These are phyloP conservation scores for Tricholauxania praeusta DNA, from an alignment of 2,888 invertebrate species.

Conservation along the genomic window DNA sequence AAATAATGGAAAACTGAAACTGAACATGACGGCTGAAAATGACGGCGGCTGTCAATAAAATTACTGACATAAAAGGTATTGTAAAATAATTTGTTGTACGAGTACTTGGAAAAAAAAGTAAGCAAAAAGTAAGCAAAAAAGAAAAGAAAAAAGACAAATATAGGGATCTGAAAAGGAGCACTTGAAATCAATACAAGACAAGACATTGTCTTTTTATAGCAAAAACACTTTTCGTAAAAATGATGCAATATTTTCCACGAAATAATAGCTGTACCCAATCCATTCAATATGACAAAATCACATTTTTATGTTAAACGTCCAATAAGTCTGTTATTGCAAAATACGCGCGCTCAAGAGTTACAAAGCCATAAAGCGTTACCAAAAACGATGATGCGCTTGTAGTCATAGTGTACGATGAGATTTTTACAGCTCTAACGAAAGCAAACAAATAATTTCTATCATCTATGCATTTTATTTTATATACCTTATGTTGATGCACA, in stretches of 20 bases:
- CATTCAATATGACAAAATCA: too few species aligned
- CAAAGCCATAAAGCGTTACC: constrained; percentile 20
- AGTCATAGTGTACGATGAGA: not conserved
- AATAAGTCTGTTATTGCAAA: too few species aligned
- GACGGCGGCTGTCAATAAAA: constrained; percentile 22
- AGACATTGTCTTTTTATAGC: too few species aligned
- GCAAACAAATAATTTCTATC: constrained; percentile 21
- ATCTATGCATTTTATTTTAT: not conserved
- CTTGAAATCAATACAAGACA: too few species aligned
- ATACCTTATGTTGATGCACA: too few species aligned
- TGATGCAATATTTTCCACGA: too few species aligned
- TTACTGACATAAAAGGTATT: not conserved
- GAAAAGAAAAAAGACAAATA: constrained; percentile 2
- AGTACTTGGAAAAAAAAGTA: constrained; percentile 23
- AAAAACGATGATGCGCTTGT: not conserved
- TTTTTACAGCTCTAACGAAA: constrained; percentile 32
- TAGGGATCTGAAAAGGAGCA: too few species aligned
- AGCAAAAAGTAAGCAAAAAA: constrained; percentile 14
- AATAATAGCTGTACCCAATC: too few species aligned
- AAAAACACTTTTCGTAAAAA: too few species aligned
- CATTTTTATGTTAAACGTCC: too few species aligned
- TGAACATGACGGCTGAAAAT: constrained; percentile 14
- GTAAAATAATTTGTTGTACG: constrained; percentile 15
- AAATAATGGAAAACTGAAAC: constrained; percentile 3
- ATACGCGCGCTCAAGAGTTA: not conserved